Evolutionary conservation across 1,140 invertebrate species (phyloP), one percentile per base, ranked within the genome.

Genomic region (Drosophila ercepeae): DNA sequence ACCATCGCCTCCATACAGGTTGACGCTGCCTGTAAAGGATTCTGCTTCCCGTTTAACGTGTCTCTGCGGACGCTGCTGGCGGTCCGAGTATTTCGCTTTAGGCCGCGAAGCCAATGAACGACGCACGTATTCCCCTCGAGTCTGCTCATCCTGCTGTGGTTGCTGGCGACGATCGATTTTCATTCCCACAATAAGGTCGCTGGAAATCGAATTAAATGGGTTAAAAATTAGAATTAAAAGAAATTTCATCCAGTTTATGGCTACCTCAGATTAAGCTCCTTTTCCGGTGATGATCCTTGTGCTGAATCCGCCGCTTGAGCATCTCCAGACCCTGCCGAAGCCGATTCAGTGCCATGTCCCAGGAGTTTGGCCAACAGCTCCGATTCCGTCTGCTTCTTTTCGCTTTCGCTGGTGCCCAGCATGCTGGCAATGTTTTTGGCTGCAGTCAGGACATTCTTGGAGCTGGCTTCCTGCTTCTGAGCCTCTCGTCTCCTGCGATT

Each of bases 301-400:
- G 29, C 11, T 46, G 54, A 52, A 42, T 52, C 45, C 9, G 44
- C 14, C 4, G 18, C 16, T 16, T 57, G 42, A 9, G 4, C 45
- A 13, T 60, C 57, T 1, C 57, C 52, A 7, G 7, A 39, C 44
- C 41, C 46, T 48, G 48, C 18, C 70, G 71, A 3, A 44, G 41
- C 61, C 36, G 92, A 91, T 89, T 92, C 92, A 82, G 90, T 39
- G 50, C 92, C 92, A 69, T 93, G 92, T 3, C 91, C 92, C 32
- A 94, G 91, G 5, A 96, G 91, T 91, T 95, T 95, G 18, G 94
- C 92, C 32, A 97, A 90, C n/a, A 97, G 91, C 83, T 97, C 95
- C 5, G 94, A 93, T 91, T 97, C 94, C 3, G 94, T 95, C 92
- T 95, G 92, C 78, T 94, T 92, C 81, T 94, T 92, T 1, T 92